Conservation (phyloP, 2,113 vertebrate species). For the Podiceps cristatus region DNA sequence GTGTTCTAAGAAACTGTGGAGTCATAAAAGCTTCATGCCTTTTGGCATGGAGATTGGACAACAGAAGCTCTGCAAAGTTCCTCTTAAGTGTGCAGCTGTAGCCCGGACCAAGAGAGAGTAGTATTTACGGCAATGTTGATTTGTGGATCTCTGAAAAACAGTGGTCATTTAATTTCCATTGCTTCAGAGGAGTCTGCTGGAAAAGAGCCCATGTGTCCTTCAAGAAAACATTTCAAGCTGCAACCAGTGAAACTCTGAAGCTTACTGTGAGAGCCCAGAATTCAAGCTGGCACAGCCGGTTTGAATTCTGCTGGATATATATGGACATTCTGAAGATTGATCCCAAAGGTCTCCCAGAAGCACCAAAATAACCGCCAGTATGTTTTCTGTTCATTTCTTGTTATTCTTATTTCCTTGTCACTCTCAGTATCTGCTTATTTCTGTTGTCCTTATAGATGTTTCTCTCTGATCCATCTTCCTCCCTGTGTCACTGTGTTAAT, state of each 20-base stretch:
- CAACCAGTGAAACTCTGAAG: neutral
- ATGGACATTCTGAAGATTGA: neutral
- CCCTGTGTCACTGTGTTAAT: neutral
- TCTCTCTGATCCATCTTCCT: neutral
- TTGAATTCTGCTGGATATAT: neutral
- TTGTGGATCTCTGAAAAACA: slow-evolving; percentile 1
- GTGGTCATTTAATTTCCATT: neutral
- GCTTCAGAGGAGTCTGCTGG: neutral
- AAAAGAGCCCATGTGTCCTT: neutral
- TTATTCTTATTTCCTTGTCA: neutral
- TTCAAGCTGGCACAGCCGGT: neutral
- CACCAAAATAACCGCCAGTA: neutral
- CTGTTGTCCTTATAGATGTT: neutral
- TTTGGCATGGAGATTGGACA: neutral
- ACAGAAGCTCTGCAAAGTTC: neutral
- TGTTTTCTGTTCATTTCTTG: neutral
- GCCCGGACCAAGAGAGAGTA: neutral
- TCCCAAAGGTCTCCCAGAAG: neutral
- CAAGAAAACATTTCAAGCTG: neutral
- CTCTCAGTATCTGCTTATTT: neutral
- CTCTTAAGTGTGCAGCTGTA: neutral
- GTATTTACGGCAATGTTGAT: neutral
- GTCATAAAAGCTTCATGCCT: neutral
- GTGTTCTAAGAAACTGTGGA: slow-evolving; percentile 4
- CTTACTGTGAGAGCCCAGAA: neutral